These are phyloP conservation scores for Microdon myrmicae DNA, from an alignment of 2,888 invertebrate genomes.

Conservation along the genomic window DNA sequence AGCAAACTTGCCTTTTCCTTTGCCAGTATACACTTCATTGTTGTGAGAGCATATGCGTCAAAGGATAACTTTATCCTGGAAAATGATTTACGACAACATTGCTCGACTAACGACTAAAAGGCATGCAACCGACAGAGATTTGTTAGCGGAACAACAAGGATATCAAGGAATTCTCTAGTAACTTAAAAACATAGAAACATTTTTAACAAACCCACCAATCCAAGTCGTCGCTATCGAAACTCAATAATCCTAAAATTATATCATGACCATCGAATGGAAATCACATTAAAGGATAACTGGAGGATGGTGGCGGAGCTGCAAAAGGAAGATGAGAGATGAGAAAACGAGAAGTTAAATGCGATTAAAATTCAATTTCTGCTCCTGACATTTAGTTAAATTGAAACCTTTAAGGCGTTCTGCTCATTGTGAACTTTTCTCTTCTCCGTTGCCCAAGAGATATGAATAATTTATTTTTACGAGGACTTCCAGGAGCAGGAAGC, in stretches of 20 bases:
- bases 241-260: too few species aligned
- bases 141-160: too few species aligned
- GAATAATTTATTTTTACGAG: conserved; percentile 44
- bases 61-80: conserved; percentile 31
- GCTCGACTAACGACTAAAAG: too few species aligned
- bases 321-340: not conserved
- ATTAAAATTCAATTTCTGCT: conserved; percentile 66
- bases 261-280: conserved; percentile 30
- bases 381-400: conserved; percentile 67
- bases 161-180: too few species aligned
- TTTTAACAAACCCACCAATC: too few species aligned
- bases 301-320: conserved; percentile 2
- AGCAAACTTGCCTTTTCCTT: too few species aligned
- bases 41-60: conserved; percentile 15
- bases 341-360: conserved; percentile 55
- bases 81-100: conserved; percentile 42
- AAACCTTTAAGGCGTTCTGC: conserved; percentile 64
- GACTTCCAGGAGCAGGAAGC: not conserved
- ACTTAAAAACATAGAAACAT: too few species aligned
- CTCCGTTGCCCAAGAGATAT: conserved; percentile 29
- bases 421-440: conserved; percentile 20
- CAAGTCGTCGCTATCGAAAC: too few species aligned
- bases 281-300: conserved; percentile 28
- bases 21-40: too few species aligned
- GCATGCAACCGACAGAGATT: too few species aligned